Conservation (phyloP, 92 coral and sea anemone genomes). For the Metridium senile region DNA sequence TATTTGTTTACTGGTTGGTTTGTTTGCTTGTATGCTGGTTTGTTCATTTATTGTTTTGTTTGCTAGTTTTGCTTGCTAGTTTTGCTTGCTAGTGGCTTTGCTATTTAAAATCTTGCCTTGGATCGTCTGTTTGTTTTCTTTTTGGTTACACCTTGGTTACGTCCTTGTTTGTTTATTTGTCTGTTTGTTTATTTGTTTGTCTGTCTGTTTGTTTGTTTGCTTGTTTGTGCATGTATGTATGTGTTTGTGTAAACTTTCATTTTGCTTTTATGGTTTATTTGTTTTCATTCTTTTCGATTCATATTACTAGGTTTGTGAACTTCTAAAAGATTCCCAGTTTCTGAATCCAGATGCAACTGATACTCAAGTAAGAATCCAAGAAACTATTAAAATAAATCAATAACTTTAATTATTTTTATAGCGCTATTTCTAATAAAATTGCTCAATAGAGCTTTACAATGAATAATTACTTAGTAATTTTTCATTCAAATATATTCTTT, state of each 20-base stretch:
- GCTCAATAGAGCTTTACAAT: too few species aligned
- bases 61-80: neutral
- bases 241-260: neutral
- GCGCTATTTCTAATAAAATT: too few species aligned
- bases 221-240: neutral
- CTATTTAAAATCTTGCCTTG: too few species aligned
- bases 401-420: neutral
- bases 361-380: slow-evolving; percentile 81
- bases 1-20: neutral
- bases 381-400: neutral
- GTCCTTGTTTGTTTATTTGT: neutral
- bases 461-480: too few species aligned
- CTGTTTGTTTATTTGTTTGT: neutral
- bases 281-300: neutral
- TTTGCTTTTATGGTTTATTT: neutral
- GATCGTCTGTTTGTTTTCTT: neutral
- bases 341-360: slow-evolving; percentile 88
- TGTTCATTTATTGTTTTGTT: neutral
- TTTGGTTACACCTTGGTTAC: neutral
- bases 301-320: slow-evolving; percentile 79
- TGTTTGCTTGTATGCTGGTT: neutral
- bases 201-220: neutral
- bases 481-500: too few species aligned
- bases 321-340: slow-evolving; percentile 96
- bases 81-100: neutral